Evolutionary conservation across 2,888 invertebrate species (phyloP), one percentile per base, ranked within the genome.

Genomic region (Charanyca ferruginea): DNA sequence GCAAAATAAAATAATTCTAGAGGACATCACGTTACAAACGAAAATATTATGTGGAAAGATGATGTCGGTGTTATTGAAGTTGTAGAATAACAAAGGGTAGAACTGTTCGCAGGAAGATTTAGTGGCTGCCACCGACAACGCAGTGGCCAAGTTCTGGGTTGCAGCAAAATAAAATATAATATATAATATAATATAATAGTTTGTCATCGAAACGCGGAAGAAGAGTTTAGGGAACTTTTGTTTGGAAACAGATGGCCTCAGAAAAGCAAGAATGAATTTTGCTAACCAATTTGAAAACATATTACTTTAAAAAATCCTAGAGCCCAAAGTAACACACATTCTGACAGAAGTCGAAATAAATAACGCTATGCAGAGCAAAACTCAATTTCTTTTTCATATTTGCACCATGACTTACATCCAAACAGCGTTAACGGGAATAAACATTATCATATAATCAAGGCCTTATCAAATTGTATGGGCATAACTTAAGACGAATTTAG

Each of bases 391-490:
- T 44, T 70, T 42, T 49, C 25, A 66, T 49, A 49, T 35, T 35
- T 20, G 6, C 41, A 22, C 9, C 18, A 32, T 41, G 23, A 16
- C 11, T 35, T 20, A 18, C 25, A 42, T 18, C 11, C 16, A 61
- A 9, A 7, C 32, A 54, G 13, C 23, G 41, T 32, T 48, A 68
- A 77, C 55, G 60, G 61, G 42, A 80, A 41, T 42, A 52, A 54
- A 53, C 44, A 51, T 59, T 74, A 68, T 57, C 53, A 52, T 58
- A 51, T 64, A 67, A 79, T 79, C 71, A 77, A 77, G 76, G 77
- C 45, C 71, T 76, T 61, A 25, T 41, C 45, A 72, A 77, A 66
- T 49, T 38, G 18, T 66, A 73, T 74, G 73, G 66, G 45, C 73
- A 77, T 74, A 74, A 72, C 47, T 66, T 58, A 73, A 38, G 45